phyloP scores from a whole-genome alignment of 2,888 invertebrate species.

The Epirrhoe tristata region DNA sequence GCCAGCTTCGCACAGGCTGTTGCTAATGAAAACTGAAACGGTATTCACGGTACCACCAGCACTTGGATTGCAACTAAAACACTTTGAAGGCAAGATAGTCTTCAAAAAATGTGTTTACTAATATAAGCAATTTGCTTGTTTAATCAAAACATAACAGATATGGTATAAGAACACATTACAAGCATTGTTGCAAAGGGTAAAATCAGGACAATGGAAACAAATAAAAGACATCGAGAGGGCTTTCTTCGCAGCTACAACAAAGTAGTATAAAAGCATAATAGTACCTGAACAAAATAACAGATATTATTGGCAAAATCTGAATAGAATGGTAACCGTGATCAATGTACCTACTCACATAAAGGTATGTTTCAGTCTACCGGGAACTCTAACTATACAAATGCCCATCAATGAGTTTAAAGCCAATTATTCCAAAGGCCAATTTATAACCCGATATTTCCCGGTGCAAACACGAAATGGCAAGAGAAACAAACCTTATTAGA shows the following conservation, averaged over 20 bases:
- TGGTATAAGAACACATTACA: not conserved
- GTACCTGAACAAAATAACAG: slow-evolving; percentile 2
- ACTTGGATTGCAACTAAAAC: slow-evolving; percentile 4
- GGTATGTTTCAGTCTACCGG: slow-evolving; percentile 16
- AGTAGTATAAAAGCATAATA: slow-evolving; percentile 10
- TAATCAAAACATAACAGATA: not conserved
- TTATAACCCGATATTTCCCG: slow-evolving; percentile 36
- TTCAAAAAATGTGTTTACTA: not conserved
- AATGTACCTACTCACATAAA: slow-evolving; percentile 5
- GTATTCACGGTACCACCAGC: slow-evolving; percentile 4
- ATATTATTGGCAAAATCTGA: slow-evolving; percentile 11
- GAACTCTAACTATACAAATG: slow-evolving; percentile 33
- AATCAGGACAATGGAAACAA: slow-evolving; percentile 11
- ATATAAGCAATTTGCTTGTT: not conserved
- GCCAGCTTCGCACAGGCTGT: slow-evolving; percentile 10
- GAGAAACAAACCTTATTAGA: slow-evolving; percentile 47
- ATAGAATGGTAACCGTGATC: slow-evolving; percentile 20
- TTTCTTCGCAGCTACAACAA: slow-evolving; percentile 17
- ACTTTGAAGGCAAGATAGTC: not conserved
- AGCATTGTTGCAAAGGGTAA: slow-evolving; percentile 15
- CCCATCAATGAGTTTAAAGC: slow-evolving; percentile 34
- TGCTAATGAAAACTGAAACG: slow-evolving; percentile 17
- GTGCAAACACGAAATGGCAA: slow-evolving; percentile 40
- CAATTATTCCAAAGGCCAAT: slow-evolving; percentile 37
- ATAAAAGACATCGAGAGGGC: slow-evolving; percentile 17